Conservation (phyloP, 2,888 invertebrate genomes). For the Scaptodrosophila latifasciaeformis region DNA sequence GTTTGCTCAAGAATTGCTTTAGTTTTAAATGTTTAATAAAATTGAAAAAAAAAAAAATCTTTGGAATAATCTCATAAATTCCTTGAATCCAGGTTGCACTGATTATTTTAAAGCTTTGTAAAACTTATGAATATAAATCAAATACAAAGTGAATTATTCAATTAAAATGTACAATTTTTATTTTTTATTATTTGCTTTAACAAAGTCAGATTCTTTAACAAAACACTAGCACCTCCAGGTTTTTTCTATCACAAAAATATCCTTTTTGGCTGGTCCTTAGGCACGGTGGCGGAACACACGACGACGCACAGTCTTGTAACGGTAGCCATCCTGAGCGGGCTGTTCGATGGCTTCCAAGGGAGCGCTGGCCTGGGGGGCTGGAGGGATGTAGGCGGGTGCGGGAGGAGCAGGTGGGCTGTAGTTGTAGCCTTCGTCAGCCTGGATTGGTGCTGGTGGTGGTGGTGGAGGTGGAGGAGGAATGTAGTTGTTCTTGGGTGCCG, state of each 20-base stretch:
- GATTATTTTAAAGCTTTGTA: no score
- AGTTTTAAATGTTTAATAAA: no score
- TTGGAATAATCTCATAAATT: no score
- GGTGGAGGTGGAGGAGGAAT: conserved; percentile 31
- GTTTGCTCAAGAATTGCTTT: no score
- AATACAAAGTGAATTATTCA: no score
- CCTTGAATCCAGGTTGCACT: no score
- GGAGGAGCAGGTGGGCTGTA: conserved; percentile 33
- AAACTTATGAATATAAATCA: no score
- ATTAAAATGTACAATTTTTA: no score
- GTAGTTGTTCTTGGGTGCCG: conserved; percentile 37
- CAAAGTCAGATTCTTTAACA: conserved; percentile 18
- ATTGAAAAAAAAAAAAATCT: no score
- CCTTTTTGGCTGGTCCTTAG: conserved; percentile 21
- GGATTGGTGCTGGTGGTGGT: conserved; percentile 36
- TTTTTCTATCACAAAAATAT: no score
- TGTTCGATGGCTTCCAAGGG: conserved; percentile 51
- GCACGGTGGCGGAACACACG: conserved; percentile 62
- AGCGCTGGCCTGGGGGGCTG: conserved; percentile 31
- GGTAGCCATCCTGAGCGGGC: conserved; percentile 58
- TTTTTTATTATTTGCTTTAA: conserved; percentile 15
- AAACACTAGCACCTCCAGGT: no score
- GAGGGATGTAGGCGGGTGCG: conserved; percentile 33
- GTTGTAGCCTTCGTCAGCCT: conserved; percentile 4
- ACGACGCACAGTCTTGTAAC: conserved; percentile 60